These are phyloP conservation scores for Lasius fuliginosus DNA, from an alignment of 2,888 invertebrate species.

Conservation along the genomic window DNA sequence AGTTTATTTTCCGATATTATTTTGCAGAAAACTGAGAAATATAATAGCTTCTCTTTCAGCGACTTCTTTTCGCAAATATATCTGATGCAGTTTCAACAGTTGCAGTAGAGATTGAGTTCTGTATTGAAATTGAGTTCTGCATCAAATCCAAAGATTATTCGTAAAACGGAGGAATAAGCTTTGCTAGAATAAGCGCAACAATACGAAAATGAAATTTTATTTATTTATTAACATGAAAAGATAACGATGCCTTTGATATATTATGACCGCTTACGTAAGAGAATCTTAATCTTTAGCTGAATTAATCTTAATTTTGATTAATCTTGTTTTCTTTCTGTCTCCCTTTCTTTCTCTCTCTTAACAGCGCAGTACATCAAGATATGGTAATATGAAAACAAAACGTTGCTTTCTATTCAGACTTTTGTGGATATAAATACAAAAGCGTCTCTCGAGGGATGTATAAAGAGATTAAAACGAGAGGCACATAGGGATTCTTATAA, in stretches of 20 bases:
- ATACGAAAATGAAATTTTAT: constrained; percentile 8
- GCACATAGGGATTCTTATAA: neutral
- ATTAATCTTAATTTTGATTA: constrained; percentile 16
- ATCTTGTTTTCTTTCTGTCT: neutral
- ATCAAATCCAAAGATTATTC: constrained; percentile 16
- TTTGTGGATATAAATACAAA: constrained; percentile 18
- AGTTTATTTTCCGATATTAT: constrained; percentile 21
- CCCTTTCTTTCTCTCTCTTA: neutral
- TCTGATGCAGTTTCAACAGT: constrained; percentile 7
- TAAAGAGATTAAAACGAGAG: constrained; percentile 1
- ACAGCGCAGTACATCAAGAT: neutral
- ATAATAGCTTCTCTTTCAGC: constrained; percentile 1
- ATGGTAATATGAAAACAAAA: neutral
- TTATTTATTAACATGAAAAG: neutral
- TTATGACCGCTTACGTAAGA: neutral
- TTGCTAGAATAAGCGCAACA: neutral
- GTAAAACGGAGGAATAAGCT: constrained; percentile 1
- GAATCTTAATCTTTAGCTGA: neutral
- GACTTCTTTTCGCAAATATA: constrained; percentile 30
- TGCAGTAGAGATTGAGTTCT: neutral
- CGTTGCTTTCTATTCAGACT: neutral
- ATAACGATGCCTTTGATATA: constrained; percentile 10
- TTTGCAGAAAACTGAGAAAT: constrained; percentile 24
- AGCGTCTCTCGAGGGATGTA: neutral
- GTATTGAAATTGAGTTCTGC: neutral